Evolutionary conservation across 2,888 invertebrate genomes (phyloP).

Genomic region (Drosophila rellima): DNA sequence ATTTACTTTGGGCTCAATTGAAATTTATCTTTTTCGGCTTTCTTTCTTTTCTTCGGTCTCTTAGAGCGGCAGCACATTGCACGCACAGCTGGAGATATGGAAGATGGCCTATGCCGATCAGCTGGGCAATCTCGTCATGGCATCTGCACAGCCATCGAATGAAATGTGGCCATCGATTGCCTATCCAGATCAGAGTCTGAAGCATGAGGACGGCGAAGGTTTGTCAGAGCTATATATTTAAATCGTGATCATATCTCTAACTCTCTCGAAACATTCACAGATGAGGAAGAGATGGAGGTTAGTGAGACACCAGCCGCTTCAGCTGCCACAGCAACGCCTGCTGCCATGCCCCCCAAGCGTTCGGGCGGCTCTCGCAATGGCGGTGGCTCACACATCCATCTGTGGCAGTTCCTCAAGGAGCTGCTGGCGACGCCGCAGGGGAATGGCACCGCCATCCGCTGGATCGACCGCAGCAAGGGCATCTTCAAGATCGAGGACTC

Average conservation of each 20-base stretch:
- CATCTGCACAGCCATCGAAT: slow-evolving; percentile 35
- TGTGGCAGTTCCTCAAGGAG: slow-evolving; percentile 99
- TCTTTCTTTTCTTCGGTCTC: slow-evolving; percentile 29
- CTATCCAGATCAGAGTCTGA: slow-evolving; percentile 69
- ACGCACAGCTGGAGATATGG: slow-evolving; percentile 96
- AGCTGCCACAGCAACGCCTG: slow-evolving; percentile 46
- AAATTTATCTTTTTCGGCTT: slow-evolving; percentile 53
- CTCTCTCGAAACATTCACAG: slow-evolving; percentile 60
- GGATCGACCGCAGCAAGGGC: slow-evolving; percentile 97
- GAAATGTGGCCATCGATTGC: slow-evolving; percentile 67
- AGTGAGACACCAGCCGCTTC: slow-evolving; percentile 45
- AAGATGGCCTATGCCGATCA: slow-evolving; percentile 90
- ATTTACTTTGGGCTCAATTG: slow-evolving; percentile 64
- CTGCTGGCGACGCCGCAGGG: slow-evolving; percentile 94
- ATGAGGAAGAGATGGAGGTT: slow-evolving; percentile 85
- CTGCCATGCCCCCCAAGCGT: slow-evolving; percentile 67
- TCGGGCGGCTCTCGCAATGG: slow-evolving; percentile 86
- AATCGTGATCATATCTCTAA: not conserved
- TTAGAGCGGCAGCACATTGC: slow-evolving; percentile 93
- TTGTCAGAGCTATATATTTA: slow-evolving; percentile 3
- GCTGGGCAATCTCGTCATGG: slow-evolving; percentile 52
- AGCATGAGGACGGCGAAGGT: slow-evolving; percentile 83
- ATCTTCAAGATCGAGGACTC: slow-evolving; percentile 99
- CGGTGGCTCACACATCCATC: slow-evolving; percentile 95
- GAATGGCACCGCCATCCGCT: slow-evolving; percentile 97